Percentiles rank a stretch among this genome's conserved stretches.
These are phyloP conservation scores for Platerodrilus igneus DNA, from an alignment of 2,888 invertebrate genomes.

Conservation along the genomic window DNA sequence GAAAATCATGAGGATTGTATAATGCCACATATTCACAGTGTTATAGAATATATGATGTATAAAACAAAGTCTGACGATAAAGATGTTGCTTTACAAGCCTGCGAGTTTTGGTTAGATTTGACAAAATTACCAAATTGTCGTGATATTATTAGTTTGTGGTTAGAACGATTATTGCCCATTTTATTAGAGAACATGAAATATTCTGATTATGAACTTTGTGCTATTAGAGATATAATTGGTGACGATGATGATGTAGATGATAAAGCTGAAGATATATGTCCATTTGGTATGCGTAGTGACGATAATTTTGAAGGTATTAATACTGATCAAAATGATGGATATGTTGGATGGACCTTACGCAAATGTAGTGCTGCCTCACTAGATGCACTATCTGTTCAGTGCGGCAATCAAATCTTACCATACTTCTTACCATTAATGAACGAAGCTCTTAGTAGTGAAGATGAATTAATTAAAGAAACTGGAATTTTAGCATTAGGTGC, in stretches of 20 bases:
- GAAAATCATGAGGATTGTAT: conserved; percentile 92
- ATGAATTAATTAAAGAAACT: conserved; percentile 95
- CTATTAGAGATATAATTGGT: conserved; percentile 89
- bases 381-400: conserved; percentile 94
- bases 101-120: conserved; percentile 97
- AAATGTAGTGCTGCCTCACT: conserved; percentile 98
- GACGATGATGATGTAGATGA: conserved; percentile 96
- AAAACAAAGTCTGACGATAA: conserved; percentile 90
- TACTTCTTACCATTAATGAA: conserved; percentile 92
- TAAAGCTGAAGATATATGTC: conserved; percentile 91
- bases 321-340: conserved; percentile 65
- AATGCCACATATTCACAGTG: conserved; percentile 92
- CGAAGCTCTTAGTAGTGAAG: conserved; percentile 88
- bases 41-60: conserved; percentile 95
- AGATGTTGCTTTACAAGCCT: conserved; percentile 93
- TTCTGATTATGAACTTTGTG: conserved; percentile 91
- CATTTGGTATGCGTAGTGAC: conserved; percentile 80
- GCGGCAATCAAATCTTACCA: conserved; percentile 87
- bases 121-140: conserved; percentile 92
- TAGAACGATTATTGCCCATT: conserved; percentile 83
- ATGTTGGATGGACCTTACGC: conserved; percentile 81
- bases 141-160: conserved; percentile 80
- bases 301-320: conserved; percentile 67
- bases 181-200: conserved; percentile 96
- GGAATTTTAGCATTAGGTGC: conserved; percentile 82